Evolutionary conservation across 2,888 invertebrate species (phyloP).

Genomic region (Agriotes lineatus): DNA sequence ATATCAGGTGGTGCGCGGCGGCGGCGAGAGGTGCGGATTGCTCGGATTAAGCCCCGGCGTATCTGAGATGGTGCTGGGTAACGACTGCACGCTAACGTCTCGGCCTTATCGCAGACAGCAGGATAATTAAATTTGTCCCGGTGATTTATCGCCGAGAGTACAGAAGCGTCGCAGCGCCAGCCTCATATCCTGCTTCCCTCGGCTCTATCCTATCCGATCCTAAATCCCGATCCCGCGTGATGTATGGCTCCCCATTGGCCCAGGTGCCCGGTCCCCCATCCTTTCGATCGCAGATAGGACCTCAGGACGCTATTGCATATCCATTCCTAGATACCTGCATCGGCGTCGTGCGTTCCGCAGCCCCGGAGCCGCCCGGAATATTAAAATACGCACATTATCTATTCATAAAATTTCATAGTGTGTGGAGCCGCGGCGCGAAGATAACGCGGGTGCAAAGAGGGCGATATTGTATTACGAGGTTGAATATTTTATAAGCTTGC

Average conservation of each 20-base stretch:
- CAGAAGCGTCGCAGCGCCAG: conserved; percentile 54
- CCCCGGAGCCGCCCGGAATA: conserved; percentile 43
- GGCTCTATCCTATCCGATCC: conserved; percentile 60
- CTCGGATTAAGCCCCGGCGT: conserved; percentile 42
- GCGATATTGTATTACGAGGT: conserved; percentile 68
- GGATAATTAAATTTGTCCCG: conserved; percentile 72
- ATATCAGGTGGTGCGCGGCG: conserved; percentile 43
- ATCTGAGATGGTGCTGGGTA: conserved; percentile 46
- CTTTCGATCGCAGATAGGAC: conserved; percentile 48
- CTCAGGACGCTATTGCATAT: conserved; percentile 34
- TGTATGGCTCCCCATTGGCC: conserved; percentile 63
- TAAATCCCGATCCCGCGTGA: conserved; percentile 60
- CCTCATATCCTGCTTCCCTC: conserved; percentile 62
- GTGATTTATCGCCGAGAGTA: conserved; percentile 68
- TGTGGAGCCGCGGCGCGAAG: conserved; percentile 48
- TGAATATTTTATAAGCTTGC: conserved; percentile 67
- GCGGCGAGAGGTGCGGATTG: conserved; percentile 45
- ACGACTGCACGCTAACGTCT: conserved; percentile 47
- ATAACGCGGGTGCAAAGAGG: conserved; percentile 56
- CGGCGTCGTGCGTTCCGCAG: conserved; percentile 7
- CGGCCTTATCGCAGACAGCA: conserved; percentile 69
- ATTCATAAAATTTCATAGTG: conserved; percentile 60
- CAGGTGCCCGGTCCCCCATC: conserved; percentile 56
- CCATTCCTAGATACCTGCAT: conserved; percentile 46
- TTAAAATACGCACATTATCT: conserved; percentile 59